Evolutionary conservation across 2,888 invertebrate genomes (phyloP).

Genomic region (Drosophila austrosaltans): DNA sequence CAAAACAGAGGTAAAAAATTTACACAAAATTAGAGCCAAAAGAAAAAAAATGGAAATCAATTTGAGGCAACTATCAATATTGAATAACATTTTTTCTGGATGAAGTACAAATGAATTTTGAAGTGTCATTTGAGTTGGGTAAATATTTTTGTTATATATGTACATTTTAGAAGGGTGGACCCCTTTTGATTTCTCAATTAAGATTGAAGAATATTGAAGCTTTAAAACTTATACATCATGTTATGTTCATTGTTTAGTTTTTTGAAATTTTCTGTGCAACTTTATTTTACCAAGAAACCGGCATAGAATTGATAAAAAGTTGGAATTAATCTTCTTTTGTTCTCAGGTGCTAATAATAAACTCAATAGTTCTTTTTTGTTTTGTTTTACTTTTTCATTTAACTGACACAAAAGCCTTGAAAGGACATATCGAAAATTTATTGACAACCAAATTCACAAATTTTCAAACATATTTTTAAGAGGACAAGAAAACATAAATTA

Average conservation of each 20-base stretch:
- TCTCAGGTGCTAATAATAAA: too few relatives aligned
- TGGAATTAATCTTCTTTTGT: too few relatives aligned
- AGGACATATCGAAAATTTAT: not conserved
- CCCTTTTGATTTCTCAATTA: not conserved
- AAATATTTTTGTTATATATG: not conserved
- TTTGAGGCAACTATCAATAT: not conserved
- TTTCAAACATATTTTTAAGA: constrained; percentile 52
- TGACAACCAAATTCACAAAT: constrained; percentile 16
- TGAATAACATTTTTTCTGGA: not conserved
- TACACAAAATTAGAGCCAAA: not conserved
- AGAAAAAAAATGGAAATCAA: not conserved
- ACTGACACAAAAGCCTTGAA: not conserved
- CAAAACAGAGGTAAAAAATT: constrained; percentile 1
- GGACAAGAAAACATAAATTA: constrained; percentile 64
- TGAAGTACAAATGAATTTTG: not conserved
- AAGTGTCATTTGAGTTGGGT: not conserved
- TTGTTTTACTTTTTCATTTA: too few relatives aligned
- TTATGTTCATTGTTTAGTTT: too few relatives aligned
- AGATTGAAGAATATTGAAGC: not conserved
- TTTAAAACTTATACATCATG: too few relatives aligned
- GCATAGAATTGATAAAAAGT: too few relatives aligned
- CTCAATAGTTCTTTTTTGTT: too few relatives aligned
- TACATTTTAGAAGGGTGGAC: not conserved
- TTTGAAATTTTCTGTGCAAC: too few relatives aligned
- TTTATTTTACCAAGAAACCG: too few relatives aligned